These are phyloP conservation scores for Euphonia xanthogaster DNA, from an alignment of 2,797 vertebrate species.

Conservation along the genomic window DNA sequence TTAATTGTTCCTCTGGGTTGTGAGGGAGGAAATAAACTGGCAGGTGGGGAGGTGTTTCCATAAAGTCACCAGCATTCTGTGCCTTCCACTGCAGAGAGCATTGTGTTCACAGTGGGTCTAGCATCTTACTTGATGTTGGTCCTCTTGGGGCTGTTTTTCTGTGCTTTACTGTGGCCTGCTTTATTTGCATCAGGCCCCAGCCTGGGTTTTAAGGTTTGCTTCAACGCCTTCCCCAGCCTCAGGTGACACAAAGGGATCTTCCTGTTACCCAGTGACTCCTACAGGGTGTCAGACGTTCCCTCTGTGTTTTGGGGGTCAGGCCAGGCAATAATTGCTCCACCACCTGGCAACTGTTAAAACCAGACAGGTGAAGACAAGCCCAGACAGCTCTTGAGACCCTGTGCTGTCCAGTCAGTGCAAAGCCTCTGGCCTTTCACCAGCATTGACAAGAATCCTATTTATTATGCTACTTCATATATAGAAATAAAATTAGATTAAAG, in stretches of 20 bases:
- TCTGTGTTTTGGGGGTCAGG: not conserved
- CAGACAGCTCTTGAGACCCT: not conserved
- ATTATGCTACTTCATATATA: not conserved
- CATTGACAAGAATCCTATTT: not conserved
- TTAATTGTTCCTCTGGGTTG: not conserved
- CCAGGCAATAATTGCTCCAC: not conserved
- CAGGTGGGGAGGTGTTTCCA: fast-evolving
- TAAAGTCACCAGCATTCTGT: not conserved
- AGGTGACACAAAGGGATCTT: not conserved
- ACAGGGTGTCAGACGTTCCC: fast-evolving
- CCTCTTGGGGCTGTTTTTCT: not conserved
- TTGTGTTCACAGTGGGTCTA: not conserved
- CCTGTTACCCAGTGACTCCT: not conserved
- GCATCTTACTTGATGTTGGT: not conserved
- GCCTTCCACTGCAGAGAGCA: not conserved
- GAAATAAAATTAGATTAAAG: slow-evolving; percentile 7
- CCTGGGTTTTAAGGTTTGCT: not conserved
- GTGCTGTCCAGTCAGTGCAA: not conserved
- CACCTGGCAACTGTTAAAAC: not conserved
- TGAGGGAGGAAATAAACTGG: not conserved
- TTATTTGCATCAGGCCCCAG: not conserved
- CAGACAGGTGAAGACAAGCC: not conserved
- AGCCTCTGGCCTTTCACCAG: not conserved
- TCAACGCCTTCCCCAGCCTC: not conserved
- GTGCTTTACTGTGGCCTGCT: not conserved